A percentile compares a stretch with the other conserved stretches of the same genome.
These are phyloP conservation scores for Diuraphis noxia DNA, from an alignment of 1,140 invertebrate genomes.

Conservation along the genomic window DNA sequence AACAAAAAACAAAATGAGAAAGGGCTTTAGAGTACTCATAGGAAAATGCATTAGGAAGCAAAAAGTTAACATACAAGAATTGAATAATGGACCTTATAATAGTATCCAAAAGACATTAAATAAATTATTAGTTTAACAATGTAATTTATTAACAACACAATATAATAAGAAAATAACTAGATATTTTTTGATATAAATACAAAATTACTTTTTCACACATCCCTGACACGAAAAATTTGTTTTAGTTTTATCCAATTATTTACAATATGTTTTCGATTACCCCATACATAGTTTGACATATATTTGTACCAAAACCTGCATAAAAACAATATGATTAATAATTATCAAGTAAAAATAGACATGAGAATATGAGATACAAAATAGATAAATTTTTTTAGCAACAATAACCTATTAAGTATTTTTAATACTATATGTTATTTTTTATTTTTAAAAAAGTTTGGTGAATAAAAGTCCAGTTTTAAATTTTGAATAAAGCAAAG, in stretches of 20 bases:
- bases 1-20: too few relatives aligned
- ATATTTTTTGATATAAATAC: not conserved
- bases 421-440: too few relatives aligned
- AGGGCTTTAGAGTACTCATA: too few relatives aligned
- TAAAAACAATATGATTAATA: not conserved
- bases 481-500: too few relatives aligned
- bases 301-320: conserved; percentile 42
- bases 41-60: too few relatives aligned
- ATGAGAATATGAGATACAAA: not conserved
- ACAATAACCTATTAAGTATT: not conserved
- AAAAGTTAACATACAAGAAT: too few relatives aligned
- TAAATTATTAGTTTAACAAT: not conserved
- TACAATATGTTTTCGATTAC: conserved; percentile 14
- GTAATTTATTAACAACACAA: not conserved
- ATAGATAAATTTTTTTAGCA: not conserved
- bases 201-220: not conserved
- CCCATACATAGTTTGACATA: conserved; percentile 36
- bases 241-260: conserved; percentile 14
- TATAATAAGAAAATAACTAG: not conserved
- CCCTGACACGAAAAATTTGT: not conserved
- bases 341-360: not conserved
- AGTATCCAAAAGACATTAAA: not conserved
- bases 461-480: too few relatives aligned
- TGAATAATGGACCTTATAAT: too few relatives aligned
- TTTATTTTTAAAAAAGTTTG: too few relatives aligned